Percentiles rank a stretch among this genome's conserved stretches.
These are phyloP conservation scores for Habrosyne pyritoides DNA, from an alignment of 2,888 invertebrate species.

Conservation along the genomic window DNA sequence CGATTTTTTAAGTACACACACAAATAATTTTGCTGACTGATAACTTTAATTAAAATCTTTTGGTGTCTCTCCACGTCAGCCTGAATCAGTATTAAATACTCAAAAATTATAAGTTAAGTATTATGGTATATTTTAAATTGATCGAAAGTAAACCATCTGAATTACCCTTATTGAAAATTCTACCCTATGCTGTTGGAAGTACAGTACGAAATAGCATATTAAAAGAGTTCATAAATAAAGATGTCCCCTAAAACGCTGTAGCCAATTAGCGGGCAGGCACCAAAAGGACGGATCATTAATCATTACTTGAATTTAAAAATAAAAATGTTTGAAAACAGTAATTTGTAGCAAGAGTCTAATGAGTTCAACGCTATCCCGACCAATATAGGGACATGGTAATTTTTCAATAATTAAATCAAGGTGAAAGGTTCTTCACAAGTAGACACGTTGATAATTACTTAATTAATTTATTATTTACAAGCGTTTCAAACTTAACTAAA, in stretches of 20 bases:
- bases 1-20: too few species aligned
- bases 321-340: conserved; percentile 30
- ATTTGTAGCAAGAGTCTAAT: conserved; percentile 9
- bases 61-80: too few species aligned
- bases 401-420: not conserved
- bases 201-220: not conserved
- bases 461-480: not conserved
- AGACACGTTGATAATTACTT: not conserved
- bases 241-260: conserved; percentile 15
- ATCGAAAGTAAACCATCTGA: too few species aligned
- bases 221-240: not conserved
- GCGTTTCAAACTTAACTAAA: too few species aligned
- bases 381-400: not conserved
- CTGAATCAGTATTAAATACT: too few species aligned
- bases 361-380: not conserved
- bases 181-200: too few species aligned
- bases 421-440: not conserved
- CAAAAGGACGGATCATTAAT: conserved; percentile 36
- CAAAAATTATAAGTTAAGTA: too few species aligned
- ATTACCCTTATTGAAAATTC: too few species aligned
- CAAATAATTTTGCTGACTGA: too few species aligned
- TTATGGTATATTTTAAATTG: too few species aligned
- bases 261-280: conserved; percentile 38
- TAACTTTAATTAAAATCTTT: too few species aligned
- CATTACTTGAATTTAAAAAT: conserved; percentile 30